A percentile compares a stretch with the other conserved stretches of the same genome.
These are phyloP conservation scores for Oryzias curvinotus DNA, from an alignment of 2,113 vertebrate genomes.

Conservation along the genomic window DNA sequence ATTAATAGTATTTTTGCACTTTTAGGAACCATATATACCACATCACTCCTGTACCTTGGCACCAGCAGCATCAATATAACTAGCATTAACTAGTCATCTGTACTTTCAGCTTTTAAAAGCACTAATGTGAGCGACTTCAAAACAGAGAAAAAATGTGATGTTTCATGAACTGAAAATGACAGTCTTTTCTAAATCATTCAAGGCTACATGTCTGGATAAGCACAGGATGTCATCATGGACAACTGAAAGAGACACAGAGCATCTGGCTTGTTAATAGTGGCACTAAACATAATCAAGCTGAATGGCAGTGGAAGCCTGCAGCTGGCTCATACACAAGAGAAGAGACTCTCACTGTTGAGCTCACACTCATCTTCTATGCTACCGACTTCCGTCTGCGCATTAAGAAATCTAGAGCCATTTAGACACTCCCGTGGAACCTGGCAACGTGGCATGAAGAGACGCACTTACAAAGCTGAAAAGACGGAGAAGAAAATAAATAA, in stretches of 20 bases:
- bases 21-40: background rate
- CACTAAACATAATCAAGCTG: slow-evolving; percentile 48
- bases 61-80: slow-evolving; percentile 41
- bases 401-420: slow-evolving; percentile 46
- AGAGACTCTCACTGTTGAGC: slow-evolving; percentile 58
- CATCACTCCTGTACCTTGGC: slow-evolving; percentile 6
- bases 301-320: slow-evolving; percentile 64
- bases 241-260: slow-evolving; percentile 51
- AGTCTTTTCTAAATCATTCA: slow-evolving; percentile 20
- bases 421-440: slow-evolving; percentile 48
- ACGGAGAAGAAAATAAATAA: slow-evolving; percentile 7
- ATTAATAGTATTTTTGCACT: no score
- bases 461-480: slow-evolving; percentile 11
- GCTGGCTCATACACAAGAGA: slow-evolving; percentile 64
- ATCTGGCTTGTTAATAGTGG: slow-evolving; percentile 67
- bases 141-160: slow-evolving; percentile 8
- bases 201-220: slow-evolving; percentile 4
- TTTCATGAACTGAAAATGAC: slow-evolving; percentile 12
- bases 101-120: no score
- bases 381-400: slow-evolving; percentile 43
- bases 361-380: slow-evolving; percentile 50
- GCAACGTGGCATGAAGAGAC: slow-evolving; percentile 31
- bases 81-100: slow-evolving; percentile 10
- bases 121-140: no score
- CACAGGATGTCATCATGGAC: slow-evolving; percentile 46